A percentile compares a stretch with the other conserved stretches of the same genome.
Conservation (phyloP, 2,113 vertebrate genomes). For the Notarius quadriscutis region DNA sequence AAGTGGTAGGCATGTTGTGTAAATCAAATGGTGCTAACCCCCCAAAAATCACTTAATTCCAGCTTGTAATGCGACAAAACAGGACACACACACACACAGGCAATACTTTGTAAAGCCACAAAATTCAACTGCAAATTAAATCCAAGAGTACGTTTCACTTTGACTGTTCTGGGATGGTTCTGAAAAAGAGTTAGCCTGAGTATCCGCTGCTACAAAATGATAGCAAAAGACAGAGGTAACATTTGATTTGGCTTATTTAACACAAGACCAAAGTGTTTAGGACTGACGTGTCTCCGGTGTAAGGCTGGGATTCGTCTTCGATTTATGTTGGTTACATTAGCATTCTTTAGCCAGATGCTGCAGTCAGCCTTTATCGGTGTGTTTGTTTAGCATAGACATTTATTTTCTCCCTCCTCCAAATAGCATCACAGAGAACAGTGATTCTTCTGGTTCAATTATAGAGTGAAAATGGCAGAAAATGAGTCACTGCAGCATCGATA, state of each 20-base stretch:
- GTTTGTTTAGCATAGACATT: not conserved
- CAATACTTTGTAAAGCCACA: not conserved
- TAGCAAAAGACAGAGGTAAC: no score
- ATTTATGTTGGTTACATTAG: not conserved
- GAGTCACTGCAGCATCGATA: conserved; percentile 1
- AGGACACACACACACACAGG: no score
- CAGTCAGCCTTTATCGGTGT: not conserved
- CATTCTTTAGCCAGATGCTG: not conserved
- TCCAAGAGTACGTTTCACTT: not conserved
- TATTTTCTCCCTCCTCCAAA: not conserved
- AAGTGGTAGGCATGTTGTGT: no score
- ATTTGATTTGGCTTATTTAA: not conserved
- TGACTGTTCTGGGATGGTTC: not conserved
- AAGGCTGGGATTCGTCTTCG: not conserved
- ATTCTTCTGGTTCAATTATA: not conserved
- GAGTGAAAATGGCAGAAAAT: not conserved
- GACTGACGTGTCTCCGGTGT: not conserved
- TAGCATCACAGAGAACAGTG: not conserved
- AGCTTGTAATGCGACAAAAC: no score
- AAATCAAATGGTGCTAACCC: no score
- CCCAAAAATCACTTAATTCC: no score
- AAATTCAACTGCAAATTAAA: not conserved
- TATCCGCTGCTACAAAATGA: not conserved
- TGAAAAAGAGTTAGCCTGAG: not conserved
- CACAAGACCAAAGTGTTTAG: not conserved